These are phyloP conservation scores for Chlorops oryzae DNA, from an alignment of 1,140 invertebrate species.

Conservation along the genomic window DNA sequence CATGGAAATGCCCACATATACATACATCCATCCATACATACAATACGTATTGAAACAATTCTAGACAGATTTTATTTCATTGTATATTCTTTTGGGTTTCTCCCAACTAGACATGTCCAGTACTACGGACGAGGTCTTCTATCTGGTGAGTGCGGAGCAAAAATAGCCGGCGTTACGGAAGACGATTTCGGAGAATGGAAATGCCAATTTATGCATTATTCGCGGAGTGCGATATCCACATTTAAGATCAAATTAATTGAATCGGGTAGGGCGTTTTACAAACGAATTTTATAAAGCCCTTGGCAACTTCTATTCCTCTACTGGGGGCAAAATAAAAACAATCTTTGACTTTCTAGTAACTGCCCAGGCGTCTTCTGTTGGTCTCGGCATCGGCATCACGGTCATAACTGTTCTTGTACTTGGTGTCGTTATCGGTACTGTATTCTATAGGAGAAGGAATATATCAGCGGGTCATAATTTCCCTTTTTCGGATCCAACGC, in stretches of 20 bases:
- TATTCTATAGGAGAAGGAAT: conserved; percentile 14
- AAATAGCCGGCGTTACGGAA: conserved; percentile 4
- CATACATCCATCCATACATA: too few species aligned
- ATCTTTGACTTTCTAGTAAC: conserved; percentile 1
- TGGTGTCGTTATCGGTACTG: conserved; percentile 11
- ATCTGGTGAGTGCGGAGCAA: conserved; percentile 14
- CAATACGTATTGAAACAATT: too few species aligned
- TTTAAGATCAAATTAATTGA: conserved; percentile 12
- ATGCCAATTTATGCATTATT: conserved; percentile 12
- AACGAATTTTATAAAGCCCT: conserved; percentile 13
- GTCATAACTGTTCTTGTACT: conserved; percentile 12
- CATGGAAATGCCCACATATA: too few species aligned
- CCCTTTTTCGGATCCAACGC: conserved; percentile 10
- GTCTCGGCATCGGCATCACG: conserved; percentile 14
- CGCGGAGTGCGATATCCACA: conserved; percentile 1
- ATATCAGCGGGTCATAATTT: conserved; percentile 12
- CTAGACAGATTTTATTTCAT: neutral
- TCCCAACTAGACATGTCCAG: conserved; percentile 14
- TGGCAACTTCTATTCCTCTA: too few species aligned
- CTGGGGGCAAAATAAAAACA: neutral
- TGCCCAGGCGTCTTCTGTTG: conserved; percentile 6
- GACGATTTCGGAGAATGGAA: conserved; percentile 17
- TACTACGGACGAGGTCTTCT: conserved; percentile 16
- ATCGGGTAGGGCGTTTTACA: conserved; percentile 17
- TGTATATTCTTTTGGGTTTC: neutral